Evolutionary conservation across 2,113 vertebrate genomes (phyloP).

Genomic region (Podilymbus podiceps): DNA sequence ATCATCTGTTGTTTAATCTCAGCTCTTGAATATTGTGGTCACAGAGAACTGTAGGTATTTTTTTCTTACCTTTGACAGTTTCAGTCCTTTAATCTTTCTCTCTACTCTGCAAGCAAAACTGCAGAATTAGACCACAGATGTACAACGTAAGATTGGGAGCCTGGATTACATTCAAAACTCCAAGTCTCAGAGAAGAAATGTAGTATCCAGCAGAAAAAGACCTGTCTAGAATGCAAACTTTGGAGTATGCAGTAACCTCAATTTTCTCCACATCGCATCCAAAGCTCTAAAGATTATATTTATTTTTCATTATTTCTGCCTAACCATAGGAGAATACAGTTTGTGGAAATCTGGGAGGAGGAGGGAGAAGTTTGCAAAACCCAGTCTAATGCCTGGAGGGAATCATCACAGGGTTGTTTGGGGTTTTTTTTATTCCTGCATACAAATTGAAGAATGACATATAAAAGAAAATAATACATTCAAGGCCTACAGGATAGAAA

Average conservation of each 20-base stretch:
- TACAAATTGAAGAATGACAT: neutral
- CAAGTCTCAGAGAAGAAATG: neutral
- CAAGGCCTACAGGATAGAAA: neutral
- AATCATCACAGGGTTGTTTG: neutral
- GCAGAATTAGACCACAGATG: conserved; percentile 13
- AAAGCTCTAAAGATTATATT: neutral
- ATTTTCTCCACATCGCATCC: neutral
- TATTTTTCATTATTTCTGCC: neutral
- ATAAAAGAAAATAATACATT: neutral
- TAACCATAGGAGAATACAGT: neutral
- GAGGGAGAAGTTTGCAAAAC: neutral
- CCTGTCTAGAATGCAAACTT: neutral
- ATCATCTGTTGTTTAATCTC: neutral
- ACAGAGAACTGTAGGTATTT: neutral
- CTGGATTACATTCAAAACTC: neutral
- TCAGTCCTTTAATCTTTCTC: neutral
- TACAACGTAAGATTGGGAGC: neutral
- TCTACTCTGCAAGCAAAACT: neutral
- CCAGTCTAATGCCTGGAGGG: neutral
- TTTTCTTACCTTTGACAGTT: neutral
- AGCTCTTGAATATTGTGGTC: neutral
- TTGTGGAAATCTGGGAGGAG: neutral
- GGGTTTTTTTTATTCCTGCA: neutral
- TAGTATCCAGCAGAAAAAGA: neutral
- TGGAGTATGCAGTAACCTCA: neutral